Evolutionary conservation across 1,140 invertebrate species (phyloP), one percentile per base, ranked within the genome.

Genomic region (Ceratina japonica): DNA sequence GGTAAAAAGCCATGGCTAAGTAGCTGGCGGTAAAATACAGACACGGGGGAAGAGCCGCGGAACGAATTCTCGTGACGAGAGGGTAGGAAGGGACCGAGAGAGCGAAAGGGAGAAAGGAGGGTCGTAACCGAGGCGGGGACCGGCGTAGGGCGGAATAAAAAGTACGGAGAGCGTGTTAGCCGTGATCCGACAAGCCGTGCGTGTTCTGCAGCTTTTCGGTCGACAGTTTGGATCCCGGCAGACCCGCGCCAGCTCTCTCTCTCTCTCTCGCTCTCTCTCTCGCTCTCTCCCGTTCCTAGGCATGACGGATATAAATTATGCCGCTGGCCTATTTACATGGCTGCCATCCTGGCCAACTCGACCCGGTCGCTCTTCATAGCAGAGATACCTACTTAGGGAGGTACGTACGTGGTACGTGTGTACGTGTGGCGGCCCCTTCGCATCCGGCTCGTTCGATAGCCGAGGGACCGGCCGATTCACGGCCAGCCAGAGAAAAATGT

Each of bases 261-360:
- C n/a, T n/a, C n/a, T n/a, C n/a, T n/a, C n/a, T n/a, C n/a, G n/a
- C n/a, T n/a, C n/a, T n/a, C n/a, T n/a, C n/a, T n/a, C n/a, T n/a
- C n/a, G n/a, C n/a, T n/a, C n/a, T n/a, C n/a, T 80, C 74, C 80
- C 77, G 84, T 88, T 88, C 80, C 71, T 85, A 73, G 68, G 64
- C 76, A 80, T 89, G 89, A 89, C 88, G 84, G 85, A 69, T 89
- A 90, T 90, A 89, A 91, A 91, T 91, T 91, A 90, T 89, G 87
- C 86, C 86, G 81, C 68, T 91, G 90, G 86, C 90, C 90, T 90
- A 90, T 90, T 90, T 91, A 88, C 89, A 87, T 88, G 79, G 76
- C 82, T 87, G 83, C 75, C 80, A 80, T 56, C 73, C 62, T 84
- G 83, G 83, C 83, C 72, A 80, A 80, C 82, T 68, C 79, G 80